These are phyloP conservation scores for Indicator indicator DNA, from an alignment of 2,113 vertebrate species.

Conservation along the genomic window DNA sequence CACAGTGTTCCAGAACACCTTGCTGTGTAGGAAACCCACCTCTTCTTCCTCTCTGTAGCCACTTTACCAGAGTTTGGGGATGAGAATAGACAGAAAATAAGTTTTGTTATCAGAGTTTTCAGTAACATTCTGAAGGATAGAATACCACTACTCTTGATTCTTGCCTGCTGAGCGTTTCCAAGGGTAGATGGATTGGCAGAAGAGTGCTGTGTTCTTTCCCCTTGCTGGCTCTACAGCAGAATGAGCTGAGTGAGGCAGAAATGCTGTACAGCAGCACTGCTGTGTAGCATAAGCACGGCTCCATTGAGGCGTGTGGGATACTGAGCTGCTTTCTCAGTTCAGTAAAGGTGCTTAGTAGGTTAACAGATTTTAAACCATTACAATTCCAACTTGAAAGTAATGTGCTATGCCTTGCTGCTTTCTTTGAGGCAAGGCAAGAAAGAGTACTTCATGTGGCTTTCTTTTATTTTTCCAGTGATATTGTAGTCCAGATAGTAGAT, in stretches of 20 bases:
- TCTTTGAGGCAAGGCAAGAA: not conserved
- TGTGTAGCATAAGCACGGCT: not conserved
- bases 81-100: not conserved
- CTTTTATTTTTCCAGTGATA: conserved; percentile 82
- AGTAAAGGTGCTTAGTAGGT: not conserved
- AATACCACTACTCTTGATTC: not conserved
- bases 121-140: not conserved
- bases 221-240: not conserved
- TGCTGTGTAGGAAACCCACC: rapidly evolving
- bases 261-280: not conserved
- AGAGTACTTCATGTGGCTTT: not conserved
- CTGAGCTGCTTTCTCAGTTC: not conserved
- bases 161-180: not conserved
- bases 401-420: not conserved
- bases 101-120: not conserved
- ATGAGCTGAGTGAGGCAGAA: not conserved
- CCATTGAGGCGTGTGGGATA: not conserved
- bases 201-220: rapidly evolving
- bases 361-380: not conserved
- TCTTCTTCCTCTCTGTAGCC: not conserved
- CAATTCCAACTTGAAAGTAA: not conserved
- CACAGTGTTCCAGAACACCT: not conserved
- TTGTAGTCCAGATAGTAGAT: conserved; percentile 96
- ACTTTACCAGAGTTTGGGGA: not conserved
- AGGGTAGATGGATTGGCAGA: not conserved